A percentile compares a stretch with the other conserved stretches of the same genome.
These are phyloP conservation scores for Myodes glareolus DNA, from an alignment of 2,113 vertebrate genomes.

Conservation along the genomic window DNA sequence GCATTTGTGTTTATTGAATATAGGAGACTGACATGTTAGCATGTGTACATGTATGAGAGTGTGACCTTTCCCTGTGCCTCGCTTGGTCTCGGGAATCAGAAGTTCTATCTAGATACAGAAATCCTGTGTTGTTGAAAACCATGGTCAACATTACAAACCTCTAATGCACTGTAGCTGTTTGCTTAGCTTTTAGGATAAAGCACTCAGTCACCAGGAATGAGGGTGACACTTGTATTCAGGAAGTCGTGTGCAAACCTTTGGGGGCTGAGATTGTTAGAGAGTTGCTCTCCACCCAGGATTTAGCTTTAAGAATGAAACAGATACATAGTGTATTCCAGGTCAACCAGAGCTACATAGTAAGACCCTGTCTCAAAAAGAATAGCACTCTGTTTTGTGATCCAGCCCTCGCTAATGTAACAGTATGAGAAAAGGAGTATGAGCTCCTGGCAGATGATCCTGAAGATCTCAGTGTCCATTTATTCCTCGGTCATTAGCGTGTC, in stretches of 20 bases:
- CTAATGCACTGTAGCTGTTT: neutral
- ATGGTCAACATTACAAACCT: neutral
- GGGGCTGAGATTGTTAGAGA: too few species aligned
- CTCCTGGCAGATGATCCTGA: neutral
- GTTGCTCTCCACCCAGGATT: neutral
- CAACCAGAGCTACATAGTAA: neutral
- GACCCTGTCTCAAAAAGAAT: neutral
- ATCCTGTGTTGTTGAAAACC: neutral
- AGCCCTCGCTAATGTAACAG: neutral
- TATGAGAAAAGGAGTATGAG: neutral
- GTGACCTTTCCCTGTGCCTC: neutral
- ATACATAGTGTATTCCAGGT: neutral
- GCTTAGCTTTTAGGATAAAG: neutral
- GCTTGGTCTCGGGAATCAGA: neutral
- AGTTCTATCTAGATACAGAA: neutral
- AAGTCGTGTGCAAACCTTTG: too few species aligned
- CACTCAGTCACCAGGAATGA: neutral
- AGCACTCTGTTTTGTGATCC: neutral
- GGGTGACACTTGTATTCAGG: too few species aligned
- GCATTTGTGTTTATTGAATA: neutral
- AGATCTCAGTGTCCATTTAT: neutral
- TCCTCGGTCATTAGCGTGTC: neutral
- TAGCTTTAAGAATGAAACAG: neutral
- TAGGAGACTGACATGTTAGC: neutral
- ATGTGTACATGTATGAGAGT: neutral